These are phyloP conservation scores for Perccottus glenii DNA, from an alignment of 2,113 vertebrate species.

Conservation along the genomic window DNA sequence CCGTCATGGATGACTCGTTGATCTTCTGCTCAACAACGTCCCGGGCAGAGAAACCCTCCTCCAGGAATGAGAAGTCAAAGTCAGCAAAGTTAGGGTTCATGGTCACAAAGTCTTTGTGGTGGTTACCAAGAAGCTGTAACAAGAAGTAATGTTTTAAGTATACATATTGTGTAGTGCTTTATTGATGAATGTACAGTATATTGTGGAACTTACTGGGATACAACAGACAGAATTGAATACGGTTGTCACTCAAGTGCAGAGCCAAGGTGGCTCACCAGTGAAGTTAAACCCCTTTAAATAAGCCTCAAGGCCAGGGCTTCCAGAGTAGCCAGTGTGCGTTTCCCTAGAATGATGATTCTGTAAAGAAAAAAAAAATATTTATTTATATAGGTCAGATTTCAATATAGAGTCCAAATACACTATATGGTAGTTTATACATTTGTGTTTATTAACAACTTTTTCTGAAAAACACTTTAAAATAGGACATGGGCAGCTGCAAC, in stretches of 20 bases:
- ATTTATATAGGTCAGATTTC: too few relatives aligned
- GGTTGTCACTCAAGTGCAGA: constrained; percentile 64
- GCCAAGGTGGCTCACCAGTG: constrained; percentile 76
- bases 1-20: constrained; percentile 91
- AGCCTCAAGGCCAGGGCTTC: constrained; percentile 76
- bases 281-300: constrained; percentile 80
- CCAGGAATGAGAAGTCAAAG: constrained; percentile 89
- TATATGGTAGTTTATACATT: too few relatives aligned
- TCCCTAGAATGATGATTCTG: constrained; percentile 71
- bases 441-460: too few relatives aligned
- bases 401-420: too few relatives aligned
- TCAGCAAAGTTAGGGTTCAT: constrained; percentile 86
- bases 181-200: not conserved
- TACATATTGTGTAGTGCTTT: not conserved
- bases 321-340: constrained; percentile 67
- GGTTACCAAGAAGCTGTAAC: constrained; percentile 71
- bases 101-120: constrained; percentile 52
- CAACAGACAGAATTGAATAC: constrained; percentile 67
- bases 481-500: too few relatives aligned
- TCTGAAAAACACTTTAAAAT: too few relatives aligned
- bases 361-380: not conserved
- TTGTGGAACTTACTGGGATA: constrained; percentile 73
- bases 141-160: not conserved
- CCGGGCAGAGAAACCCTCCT: constrained; percentile 94
- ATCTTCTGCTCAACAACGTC: constrained; percentile 96